Evolutionary conservation across 53 echinoderm and acorn worm species (phyloP).

Genomic region (Astropecten irregularis): DNA sequence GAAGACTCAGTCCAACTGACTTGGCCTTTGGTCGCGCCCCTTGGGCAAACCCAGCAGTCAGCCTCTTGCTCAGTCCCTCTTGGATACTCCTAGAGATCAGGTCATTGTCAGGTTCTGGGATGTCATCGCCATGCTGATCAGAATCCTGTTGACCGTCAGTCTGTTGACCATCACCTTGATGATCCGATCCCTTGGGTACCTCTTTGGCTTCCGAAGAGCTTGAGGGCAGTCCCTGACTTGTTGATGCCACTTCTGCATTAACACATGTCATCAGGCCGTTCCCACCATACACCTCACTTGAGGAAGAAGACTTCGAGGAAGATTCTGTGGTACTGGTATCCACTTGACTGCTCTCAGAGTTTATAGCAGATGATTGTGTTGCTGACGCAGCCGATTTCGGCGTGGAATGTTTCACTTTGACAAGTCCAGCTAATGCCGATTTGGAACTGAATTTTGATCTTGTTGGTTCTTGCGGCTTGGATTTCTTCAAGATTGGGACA

Average conservation of each 20-base stretch:
- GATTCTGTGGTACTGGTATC: too few species aligned
- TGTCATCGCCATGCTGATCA: conserved; percentile 6
- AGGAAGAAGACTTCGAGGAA: too few species aligned
- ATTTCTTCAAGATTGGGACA: conserved; percentile 41
- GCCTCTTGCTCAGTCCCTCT: conserved; percentile 70
- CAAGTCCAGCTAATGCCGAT: conserved; percentile 64
- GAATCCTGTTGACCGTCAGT: neutral
- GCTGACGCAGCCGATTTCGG: neutral
- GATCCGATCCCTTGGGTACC: neutral
- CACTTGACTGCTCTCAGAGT: neutral
- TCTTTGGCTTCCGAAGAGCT: neutral
- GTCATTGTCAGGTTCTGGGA: conserved; percentile 15
- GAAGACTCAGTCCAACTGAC: conserved; percentile 72
- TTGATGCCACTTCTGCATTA: neutral
- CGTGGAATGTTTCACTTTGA: conserved; percentile 61
- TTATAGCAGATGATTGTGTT: neutral
- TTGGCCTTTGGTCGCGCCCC: conserved; percentile 56
- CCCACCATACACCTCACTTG: too few species aligned
- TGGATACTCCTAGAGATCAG: conserved; percentile 59
- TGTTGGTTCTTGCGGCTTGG: conserved; percentile 46
- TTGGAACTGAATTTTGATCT: conserved; percentile 52
- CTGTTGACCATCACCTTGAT: neutral
- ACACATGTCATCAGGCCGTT: too few species aligned
- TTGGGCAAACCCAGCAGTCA: conserved; percentile 5
- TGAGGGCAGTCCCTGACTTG: neutral